Conservation (phyloP, 2,888 invertebrate genomes). For the Pachydiplax longipennis region DNA sequence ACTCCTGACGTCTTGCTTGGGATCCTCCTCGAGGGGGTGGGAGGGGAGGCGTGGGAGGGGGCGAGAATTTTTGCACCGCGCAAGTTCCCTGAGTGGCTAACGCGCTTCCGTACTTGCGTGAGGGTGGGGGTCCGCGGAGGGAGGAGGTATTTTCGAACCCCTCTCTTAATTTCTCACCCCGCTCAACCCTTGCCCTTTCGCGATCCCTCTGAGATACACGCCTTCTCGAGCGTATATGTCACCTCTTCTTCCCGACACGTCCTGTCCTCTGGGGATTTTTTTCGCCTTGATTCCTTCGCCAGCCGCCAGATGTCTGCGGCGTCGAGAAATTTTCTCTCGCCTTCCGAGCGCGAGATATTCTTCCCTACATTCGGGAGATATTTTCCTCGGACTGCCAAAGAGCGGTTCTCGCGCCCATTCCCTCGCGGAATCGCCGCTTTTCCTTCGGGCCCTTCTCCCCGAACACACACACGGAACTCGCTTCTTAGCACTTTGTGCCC, state of each 20-base stretch:
- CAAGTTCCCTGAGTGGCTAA: conserved; percentile 39
- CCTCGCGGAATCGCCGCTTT: not conserved
- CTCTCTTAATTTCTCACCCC: not conserved
- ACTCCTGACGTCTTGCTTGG: conserved; percentile 35
- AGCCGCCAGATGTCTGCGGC: not conserved
- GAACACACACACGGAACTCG: not conserved
- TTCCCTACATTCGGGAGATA: not conserved
- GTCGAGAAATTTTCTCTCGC: not conserved
- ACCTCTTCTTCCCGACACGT: not conserved
- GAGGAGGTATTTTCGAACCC: not conserved
- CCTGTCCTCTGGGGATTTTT: not conserved
- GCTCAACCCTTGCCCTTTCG: not conserved
- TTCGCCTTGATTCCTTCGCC: not conserved
- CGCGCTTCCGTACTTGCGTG: conserved; percentile 37
- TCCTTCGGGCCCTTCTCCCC: not conserved
- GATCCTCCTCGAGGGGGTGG: not conserved
- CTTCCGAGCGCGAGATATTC: not conserved
- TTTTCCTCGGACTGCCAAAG: conserved; percentile 3
- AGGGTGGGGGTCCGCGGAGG: not conserved
- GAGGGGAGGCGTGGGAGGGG: not conserved
- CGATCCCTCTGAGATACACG: conserved; percentile 23
- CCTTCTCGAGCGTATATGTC: not conserved
- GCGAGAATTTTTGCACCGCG: conserved; percentile 42
- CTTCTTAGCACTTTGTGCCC: conserved; percentile 38
- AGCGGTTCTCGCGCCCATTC: not conserved